Percentiles rank a stretch among this genome's conserved stretches.
These are phyloP conservation scores for Leptura quadrifasciata DNA, from an alignment of 2,888 invertebrate genomes.

Conservation along the genomic window DNA sequence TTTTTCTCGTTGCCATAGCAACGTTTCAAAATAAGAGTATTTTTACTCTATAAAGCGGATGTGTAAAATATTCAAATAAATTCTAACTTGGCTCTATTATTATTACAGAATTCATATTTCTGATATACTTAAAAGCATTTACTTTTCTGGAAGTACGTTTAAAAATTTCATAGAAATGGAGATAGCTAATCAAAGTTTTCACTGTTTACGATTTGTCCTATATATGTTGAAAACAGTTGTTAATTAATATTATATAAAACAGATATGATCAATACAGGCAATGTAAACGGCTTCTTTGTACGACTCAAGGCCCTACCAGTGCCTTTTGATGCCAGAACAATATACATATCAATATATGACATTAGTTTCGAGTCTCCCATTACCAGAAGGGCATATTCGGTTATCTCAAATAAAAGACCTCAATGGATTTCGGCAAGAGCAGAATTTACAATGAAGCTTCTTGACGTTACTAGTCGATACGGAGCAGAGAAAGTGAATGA, in stretches of 20 bases:
- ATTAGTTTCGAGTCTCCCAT: conserved; percentile 88
- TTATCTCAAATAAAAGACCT: conserved; percentile 92
- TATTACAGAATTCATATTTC: too few species aligned
- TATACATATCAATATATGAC: conserved; percentile 96
- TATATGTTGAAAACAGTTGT: conserved; percentile 23
- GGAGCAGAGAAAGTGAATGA: conserved; percentile 72
- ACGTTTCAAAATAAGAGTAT: too few species aligned
- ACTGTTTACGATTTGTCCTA: background rate
- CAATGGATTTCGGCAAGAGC: conserved; percentile 82
- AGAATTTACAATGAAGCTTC: conserved; percentile 84
- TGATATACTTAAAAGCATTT: too few species aligned
- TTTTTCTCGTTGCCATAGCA: too few species aligned
- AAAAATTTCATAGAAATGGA: too few species aligned
- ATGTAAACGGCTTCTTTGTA: conserved; percentile 86
- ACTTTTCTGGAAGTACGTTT: too few species aligned
- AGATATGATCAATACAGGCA: conserved; percentile 78
- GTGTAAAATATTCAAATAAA: too few species aligned
- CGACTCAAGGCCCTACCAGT: conserved; percentile 82
- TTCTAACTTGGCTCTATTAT: too few species aligned
- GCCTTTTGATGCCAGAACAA: conserved; percentile 87
- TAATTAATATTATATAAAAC: conserved; percentile 30
- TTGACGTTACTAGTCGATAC: conserved; percentile 80
- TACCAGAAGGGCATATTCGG: conserved; percentile 79
- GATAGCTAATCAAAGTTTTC: too few species aligned
- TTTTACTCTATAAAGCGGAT: too few species aligned